Conservation (phyloP, 2,113 vertebrate genomes). For the Pteropus alecto region DNA sequence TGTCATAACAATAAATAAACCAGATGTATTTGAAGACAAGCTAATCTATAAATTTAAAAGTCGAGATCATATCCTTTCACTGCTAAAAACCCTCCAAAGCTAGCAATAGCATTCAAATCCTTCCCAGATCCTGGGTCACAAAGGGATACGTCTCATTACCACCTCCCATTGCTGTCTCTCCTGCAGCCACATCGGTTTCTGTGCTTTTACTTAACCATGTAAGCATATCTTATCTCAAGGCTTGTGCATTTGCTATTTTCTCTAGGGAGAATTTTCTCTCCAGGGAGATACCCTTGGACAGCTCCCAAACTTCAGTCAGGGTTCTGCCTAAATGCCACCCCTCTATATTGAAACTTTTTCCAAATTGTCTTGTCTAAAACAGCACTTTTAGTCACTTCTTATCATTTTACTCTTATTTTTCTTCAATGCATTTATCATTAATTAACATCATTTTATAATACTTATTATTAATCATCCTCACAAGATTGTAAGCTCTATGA, state of each 20-base stretch:
- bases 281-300: neutral
- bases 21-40: neutral
- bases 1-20: neutral
- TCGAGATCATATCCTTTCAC: neutral
- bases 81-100: neutral
- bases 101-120: neutral
- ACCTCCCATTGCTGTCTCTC: neutral
- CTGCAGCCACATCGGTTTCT: neutral
- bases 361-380: neutral
- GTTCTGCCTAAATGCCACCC: neutral
- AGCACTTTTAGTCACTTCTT: neutral
- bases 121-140: neutral
- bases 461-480: neutral
- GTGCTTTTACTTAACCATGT: neutral
- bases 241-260: neutral
- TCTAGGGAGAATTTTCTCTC: neutral
- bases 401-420: neutral
- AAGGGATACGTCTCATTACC: rapidly evolving
- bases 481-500: neutral
- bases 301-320: neutral
- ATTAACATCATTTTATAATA: neutral
- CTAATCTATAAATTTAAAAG: neutral
- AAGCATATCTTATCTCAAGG: neutral
- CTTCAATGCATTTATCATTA: neutral
- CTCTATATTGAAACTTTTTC: neutral